phyloP scores from a whole-genome alignment of 1,140 invertebrate species.

The Ylistrum balloti region DNA sequence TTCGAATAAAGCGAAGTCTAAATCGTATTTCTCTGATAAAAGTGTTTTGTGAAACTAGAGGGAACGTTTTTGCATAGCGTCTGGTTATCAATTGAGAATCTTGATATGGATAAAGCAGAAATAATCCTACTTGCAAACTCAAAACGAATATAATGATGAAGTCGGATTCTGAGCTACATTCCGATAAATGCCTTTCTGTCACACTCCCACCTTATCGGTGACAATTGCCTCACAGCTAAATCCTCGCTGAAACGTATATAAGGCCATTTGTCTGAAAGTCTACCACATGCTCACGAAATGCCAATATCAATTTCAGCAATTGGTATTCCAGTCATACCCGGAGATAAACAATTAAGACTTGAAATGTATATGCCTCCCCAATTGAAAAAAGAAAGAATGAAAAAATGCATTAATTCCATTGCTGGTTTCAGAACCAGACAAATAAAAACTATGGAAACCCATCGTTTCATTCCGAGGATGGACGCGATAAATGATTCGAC shows the following conservation, averaged over 20 bases:
- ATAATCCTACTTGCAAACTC: background rate
- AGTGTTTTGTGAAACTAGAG: background rate
- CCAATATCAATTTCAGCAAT: background rate
- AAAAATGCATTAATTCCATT: background rate
- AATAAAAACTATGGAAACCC: background rate
- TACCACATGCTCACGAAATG: background rate
- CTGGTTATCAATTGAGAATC: background rate
- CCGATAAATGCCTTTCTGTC: constrained; percentile 31
- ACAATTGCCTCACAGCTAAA: background rate
- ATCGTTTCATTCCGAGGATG: too few relatives aligned
- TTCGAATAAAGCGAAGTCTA: background rate
- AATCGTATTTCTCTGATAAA: background rate
- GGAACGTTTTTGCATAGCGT: background rate
- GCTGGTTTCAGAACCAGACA: background rate
- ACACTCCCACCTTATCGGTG: background rate
- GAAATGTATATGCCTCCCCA: background rate
- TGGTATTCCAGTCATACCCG: background rate
- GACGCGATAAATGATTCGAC: too few relatives aligned
- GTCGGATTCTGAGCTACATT: background rate
- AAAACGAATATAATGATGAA: background rate
- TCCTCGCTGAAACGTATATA: constrained; percentile 8
- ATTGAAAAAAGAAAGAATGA: background rate
- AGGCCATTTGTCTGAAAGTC: background rate
- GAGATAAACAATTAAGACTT: background rate
- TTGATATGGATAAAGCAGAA: background rate